Evolutionary conservation across 2,888 invertebrate species (phyloP).

Genomic region (Artemia sinica): DNA sequence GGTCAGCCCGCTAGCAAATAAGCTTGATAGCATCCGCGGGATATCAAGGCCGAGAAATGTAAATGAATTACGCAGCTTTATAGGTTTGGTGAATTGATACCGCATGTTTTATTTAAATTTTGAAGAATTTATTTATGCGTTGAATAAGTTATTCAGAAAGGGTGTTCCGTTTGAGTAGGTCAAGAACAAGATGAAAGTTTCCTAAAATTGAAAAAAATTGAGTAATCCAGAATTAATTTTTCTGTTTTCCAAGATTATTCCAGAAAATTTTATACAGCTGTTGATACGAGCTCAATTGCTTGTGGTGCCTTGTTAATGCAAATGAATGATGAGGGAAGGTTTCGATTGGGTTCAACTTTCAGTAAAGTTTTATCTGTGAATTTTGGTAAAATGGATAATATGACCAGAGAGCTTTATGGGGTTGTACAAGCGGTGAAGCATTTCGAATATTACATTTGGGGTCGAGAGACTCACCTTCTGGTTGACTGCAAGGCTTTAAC

Average conservation of each 20-base stretch:
- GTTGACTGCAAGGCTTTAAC: not conserved
- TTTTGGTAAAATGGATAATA: not conserved
- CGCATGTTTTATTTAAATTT: not conserved
- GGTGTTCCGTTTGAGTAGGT: not conserved
- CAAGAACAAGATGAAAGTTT: too few species aligned
- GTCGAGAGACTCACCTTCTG: not conserved
- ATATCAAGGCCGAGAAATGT: not conserved
- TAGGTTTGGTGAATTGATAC: not conserved
- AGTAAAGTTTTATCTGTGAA: not conserved
- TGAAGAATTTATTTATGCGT: not conserved
- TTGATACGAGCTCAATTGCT: not conserved
- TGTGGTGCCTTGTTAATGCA: too few species aligned
- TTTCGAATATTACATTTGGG: constrained; percentile 9
- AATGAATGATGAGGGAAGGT: too few species aligned
- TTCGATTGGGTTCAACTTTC: too few species aligned
- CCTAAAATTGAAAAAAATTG: too few species aligned
- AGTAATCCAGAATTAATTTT: not conserved
- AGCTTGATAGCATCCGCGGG: not conserved
- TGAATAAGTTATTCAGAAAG: not conserved
- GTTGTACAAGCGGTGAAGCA: not conserved
- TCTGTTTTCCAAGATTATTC: not conserved
- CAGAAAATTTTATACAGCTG: not conserved
- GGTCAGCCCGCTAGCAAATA: too few species aligned
- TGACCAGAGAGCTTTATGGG: not conserved
- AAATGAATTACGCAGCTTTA: not conserved